Percentiles rank a stretch among this genome's conserved stretches.
These are phyloP conservation scores for Mohoua ochrocephala DNA, from an alignment of 2,113 vertebrate genomes.

Conservation along the genomic window DNA sequence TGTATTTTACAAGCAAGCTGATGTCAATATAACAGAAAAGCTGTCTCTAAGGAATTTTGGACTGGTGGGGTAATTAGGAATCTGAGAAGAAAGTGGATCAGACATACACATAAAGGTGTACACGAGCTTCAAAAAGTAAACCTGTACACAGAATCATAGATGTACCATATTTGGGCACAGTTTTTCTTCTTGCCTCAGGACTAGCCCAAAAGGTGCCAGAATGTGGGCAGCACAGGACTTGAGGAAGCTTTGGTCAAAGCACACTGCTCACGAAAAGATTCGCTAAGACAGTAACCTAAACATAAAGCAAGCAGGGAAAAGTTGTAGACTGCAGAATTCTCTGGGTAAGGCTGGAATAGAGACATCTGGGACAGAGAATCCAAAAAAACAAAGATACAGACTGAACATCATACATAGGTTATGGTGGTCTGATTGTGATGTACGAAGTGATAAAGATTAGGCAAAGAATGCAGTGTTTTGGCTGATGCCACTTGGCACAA, in stretches of 20 bases:
- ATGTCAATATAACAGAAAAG: not conserved
- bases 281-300: not conserved
- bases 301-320: not conserved
- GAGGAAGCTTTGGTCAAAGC: not conserved
- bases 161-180: not conserved
- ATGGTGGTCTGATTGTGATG: not conserved
- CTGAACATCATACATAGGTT: not conserved
- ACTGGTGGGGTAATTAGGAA: not conserved
- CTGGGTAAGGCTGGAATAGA: not conserved
- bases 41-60: not conserved
- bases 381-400: conserved; percentile 10
- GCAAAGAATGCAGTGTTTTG: not conserved
- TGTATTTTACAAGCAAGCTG: not conserved
- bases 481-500: not conserved
- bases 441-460: not conserved
- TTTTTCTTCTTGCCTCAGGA: not conserved
- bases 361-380: not conserved
- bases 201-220: not conserved
- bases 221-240: not conserved
- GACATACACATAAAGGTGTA: not conserved
- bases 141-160: not conserved
- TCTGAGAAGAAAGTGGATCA: not conserved
- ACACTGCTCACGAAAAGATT: not conserved
- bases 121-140: not conserved
- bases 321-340: not conserved